Evolutionary conservation across 2,888 invertebrate genomes (phyloP).

Genomic region (Artemia sp.): DNA sequence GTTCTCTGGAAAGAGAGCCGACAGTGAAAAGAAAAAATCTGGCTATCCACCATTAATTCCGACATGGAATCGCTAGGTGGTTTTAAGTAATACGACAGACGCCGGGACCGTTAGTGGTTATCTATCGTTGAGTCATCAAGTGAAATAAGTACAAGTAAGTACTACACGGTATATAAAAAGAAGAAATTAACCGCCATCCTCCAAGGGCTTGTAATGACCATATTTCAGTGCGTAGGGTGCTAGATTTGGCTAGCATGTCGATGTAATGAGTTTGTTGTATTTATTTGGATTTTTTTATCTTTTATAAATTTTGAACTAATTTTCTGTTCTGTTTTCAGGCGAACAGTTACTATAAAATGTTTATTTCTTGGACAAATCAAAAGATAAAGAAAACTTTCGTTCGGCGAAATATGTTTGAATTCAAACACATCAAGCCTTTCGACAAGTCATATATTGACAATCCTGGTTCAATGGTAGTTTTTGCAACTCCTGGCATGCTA

Average conservation of each 20-base stretch:
- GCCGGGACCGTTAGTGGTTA: too few species aligned
- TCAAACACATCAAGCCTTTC: constrained; percentile 94
- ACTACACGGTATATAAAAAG: too few species aligned
- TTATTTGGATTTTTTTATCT: background rate
- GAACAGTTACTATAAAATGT: constrained; percentile 98
- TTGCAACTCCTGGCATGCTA: constrained; percentile 98
- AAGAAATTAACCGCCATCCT: too few species aligned
- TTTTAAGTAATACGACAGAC: too few species aligned
- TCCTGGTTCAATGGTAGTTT: constrained; percentile 96
- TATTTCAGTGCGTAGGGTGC: background rate
- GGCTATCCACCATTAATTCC: too few species aligned
- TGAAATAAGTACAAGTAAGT: too few species aligned
- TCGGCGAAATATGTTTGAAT: constrained; percentile 98
- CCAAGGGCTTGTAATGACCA: background rate
- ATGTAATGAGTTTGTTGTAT: background rate
- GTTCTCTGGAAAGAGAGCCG: too few species aligned
- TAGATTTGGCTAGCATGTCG: background rate
- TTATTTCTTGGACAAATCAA: constrained; percentile 99
- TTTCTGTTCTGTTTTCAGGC: constrained; percentile 38
- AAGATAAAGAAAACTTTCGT: constrained; percentile 98
- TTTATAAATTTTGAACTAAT: background rate
- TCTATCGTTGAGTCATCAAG: too few species aligned
- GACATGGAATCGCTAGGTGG: too few species aligned
- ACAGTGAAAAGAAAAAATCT: too few species aligned
- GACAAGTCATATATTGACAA: constrained; percentile 87